Evolutionary conservation across 1,140 invertebrate genomes (phyloP).

Genomic region (Megalopta genalis): DNA sequence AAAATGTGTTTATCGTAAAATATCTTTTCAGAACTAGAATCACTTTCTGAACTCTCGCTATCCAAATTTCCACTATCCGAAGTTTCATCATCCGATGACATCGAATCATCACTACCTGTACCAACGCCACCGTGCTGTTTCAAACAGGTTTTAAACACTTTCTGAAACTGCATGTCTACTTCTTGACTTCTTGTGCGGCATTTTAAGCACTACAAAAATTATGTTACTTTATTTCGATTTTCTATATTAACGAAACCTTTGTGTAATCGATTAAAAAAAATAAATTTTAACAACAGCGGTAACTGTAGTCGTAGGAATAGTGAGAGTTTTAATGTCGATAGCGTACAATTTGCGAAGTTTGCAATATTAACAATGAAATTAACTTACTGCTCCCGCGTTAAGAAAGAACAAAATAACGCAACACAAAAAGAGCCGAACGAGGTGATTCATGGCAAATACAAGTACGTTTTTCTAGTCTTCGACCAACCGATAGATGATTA

Average conservation of each 20-base stretch:
- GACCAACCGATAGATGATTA: background rate
- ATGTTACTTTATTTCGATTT: background rate
- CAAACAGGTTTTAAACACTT: slow-evolving; percentile 69
- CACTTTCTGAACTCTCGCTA: slow-evolving; percentile 61
- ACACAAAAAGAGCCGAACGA: background rate
- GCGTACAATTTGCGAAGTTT: background rate
- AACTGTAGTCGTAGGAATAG: too few relatives aligned
- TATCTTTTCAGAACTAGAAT: slow-evolving; percentile 65
- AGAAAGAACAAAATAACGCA: slow-evolving; percentile 33
- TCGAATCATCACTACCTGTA: slow-evolving; percentile 46
- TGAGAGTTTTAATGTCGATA: too few relatives aligned
- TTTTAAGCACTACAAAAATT: slow-evolving; percentile 67
- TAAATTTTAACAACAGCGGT: background rate
- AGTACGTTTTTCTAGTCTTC: too few relatives aligned
- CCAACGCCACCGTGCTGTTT: slow-evolving; percentile 55
- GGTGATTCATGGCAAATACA: background rate
- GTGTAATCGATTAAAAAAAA: background rate
- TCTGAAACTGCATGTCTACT: slow-evolving; percentile 68
- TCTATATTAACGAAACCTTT: too few relatives aligned
- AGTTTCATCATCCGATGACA: slow-evolving; percentile 45
- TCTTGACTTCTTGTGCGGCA: slow-evolving; percentile 72
- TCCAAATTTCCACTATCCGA: slow-evolving; percentile 63
- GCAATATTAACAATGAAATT: background rate
- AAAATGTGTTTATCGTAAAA: slow-evolving; percentile 68
- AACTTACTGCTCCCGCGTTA: slow-evolving; percentile 48